Base-by-base conservation (phyloP, 2,888 invertebrate genomes). In the Lepidonotus clava region DNA sequence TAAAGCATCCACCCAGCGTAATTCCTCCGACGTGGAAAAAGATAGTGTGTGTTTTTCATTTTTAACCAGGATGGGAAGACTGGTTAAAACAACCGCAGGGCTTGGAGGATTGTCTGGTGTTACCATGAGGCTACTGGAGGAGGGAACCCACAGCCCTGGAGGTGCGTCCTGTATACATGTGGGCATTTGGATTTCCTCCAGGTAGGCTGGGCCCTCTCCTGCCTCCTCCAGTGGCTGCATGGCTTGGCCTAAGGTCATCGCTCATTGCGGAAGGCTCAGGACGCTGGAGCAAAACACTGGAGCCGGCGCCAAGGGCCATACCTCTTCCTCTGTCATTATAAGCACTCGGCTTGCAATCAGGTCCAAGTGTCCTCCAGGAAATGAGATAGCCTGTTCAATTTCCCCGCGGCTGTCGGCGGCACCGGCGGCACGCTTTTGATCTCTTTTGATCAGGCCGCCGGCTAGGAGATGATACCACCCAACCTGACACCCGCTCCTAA, bases 311-410 rank as follows among this genome's bases (percentile, higher is more conserved):
- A 32, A 28, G 28, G 28, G n/a, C 61, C 61, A 61, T 61, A 28
- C 61, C 28, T 76, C 76, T 76, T 34, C 76, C 38, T 76, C 76
- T 76, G 76, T 76, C 76, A 76, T 76, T 40, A 40, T 76, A 76
- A 24, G 21, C 76, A 76, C 40, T 76, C 76, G 11, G n/a, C 38
- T 40, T 36, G 36, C 76, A 76, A 76, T 76, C 76, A 76, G 36
- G 40, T 40, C 76, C 76, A 76, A 76, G 76, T 11, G 36, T 76
- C 76, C 76, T 76, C 28, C 76, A 40, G 76, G 76, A 76, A 76
- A 76, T 76, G 76, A 76, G 40, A 76, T 40, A 76, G 38, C 34
- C 76, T 76, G 76, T 76, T 76, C 76, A 76, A 76, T 76, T 76
- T 76, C 76, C 76, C 40, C 36, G n/a, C 38, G 76, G 76, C 40